Evolutionary conservation across 2,888 invertebrate species (phyloP).

Genomic region (Pseudococcus jackbeardsleyi): DNA sequence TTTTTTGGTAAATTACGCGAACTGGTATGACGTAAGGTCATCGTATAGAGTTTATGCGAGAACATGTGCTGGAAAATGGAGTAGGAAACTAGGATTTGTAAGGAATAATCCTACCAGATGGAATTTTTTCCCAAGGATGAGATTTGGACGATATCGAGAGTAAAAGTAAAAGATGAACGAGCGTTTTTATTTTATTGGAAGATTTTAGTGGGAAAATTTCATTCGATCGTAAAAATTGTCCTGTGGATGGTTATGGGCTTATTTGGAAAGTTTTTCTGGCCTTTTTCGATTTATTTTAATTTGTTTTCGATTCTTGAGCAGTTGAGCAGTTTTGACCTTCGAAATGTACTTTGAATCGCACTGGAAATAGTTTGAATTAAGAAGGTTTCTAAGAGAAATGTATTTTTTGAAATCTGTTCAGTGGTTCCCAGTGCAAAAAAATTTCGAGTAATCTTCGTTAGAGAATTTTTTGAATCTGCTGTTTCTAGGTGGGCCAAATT

Average conservation of each 20-base stretch:
- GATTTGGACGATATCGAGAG: too few species aligned
- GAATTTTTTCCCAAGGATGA: too few species aligned
- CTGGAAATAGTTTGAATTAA: too few species aligned
- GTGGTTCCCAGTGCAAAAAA: too few species aligned
- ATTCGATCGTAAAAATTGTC: not conserved
- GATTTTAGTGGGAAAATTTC: not conserved
- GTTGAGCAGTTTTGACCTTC: too few species aligned
- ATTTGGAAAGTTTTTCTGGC: not conserved
- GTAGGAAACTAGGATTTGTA: not conserved
- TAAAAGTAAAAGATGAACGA: too few species aligned
- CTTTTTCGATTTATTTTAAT: not conserved
- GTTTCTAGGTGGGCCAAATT: too few species aligned
- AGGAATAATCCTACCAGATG: not conserved
- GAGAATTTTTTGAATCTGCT: too few species aligned
- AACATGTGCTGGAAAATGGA: not conserved
- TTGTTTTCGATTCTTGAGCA: not conserved
- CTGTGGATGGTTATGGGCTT: not conserved
- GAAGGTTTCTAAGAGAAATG: too few species aligned
- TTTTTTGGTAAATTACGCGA: slow-evolving; percentile 10
- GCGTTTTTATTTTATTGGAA: not conserved
- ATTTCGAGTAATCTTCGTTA: too few species aligned
- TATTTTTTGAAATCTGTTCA: too few species aligned
- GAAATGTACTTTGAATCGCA: too few species aligned
- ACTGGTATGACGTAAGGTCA: not conserved
- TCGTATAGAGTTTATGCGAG: not conserved